Evolutionary conservation across 2,797 vertebrate genomes (phyloP).

Genomic region (Semaprochilodus insignis): DNA sequence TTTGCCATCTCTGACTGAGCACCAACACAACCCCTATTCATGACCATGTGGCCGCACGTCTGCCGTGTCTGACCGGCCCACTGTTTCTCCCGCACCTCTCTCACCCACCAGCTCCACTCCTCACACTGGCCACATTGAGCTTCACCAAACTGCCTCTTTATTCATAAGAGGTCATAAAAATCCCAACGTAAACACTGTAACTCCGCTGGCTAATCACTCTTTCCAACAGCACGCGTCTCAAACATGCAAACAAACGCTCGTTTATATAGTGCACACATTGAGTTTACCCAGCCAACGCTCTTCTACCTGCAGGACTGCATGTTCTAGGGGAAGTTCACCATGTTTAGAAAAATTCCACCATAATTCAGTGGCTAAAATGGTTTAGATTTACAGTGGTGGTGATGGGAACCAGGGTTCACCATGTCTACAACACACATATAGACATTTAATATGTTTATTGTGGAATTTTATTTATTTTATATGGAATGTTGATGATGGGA

Average conservation of each 20-base stretch:
- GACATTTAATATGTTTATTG: too few species aligned
- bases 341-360: too few species aligned
- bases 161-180: constrained; percentile 4
- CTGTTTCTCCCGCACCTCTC: constrained; percentile 21
- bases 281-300: too few species aligned
- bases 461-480: too few species aligned
- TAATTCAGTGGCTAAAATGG: too few species aligned
- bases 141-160: constrained; percentile 46
- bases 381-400: too few species aligned
- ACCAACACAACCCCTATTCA: constrained; percentile 61
- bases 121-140: constrained; percentile 55
- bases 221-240: neutral
- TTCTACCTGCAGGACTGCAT: too few species aligned
- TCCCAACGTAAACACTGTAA: neutral
- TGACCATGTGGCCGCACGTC: constrained; percentile 25
- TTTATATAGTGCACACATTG: neutral
- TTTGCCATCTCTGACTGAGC: constrained; percentile 44
- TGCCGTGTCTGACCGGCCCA: constrained; percentile 27
- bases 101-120: constrained; percentile 14
- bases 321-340: too few species aligned
- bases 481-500: too few species aligned
- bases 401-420: too few species aligned
- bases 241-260: neutral
- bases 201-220: neutral
- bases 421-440: too few species aligned